Evolutionary conservation across 2,797 vertebrate species (phyloP).

Genomic region (Ptychobarbus kaznakovi): DNA sequence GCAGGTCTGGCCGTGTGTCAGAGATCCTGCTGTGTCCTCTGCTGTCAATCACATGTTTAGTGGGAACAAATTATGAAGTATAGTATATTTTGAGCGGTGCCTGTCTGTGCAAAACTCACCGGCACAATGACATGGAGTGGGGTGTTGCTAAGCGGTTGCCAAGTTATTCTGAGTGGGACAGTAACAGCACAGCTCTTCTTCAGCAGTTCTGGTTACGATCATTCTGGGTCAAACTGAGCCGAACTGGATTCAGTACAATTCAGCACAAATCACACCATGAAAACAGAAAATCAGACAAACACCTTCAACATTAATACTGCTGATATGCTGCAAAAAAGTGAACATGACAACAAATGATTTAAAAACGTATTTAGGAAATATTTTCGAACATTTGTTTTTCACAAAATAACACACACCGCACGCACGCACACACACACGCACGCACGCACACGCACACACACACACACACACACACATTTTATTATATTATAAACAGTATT

Average conservation of each 20-base stretch:
- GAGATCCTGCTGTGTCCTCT: slow-evolving; percentile 13
- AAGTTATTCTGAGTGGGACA: background rate
- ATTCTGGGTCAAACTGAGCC: background rate
- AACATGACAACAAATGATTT: no score
- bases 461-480: no score
- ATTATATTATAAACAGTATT: no score
- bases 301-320: background rate
- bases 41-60: slow-evolving; percentile 1
- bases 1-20: background rate
- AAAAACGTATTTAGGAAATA: no score
- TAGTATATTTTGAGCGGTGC: background rate
- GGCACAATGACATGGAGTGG: no score
- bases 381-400: background rate
- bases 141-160: slow-evolving; percentile 4
- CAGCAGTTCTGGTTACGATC: background rate
- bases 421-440: no score
- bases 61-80: background rate
- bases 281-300: background rate
- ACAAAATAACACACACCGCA: no score
- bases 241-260: background rate
- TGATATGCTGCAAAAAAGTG: no score
- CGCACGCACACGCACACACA: no score
- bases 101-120: background rate
- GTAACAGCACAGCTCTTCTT: background rate
- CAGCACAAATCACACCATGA: background rate